Conservation (phyloP, 2,113 vertebrate species). For the Odocoileus virginianus region DNA sequence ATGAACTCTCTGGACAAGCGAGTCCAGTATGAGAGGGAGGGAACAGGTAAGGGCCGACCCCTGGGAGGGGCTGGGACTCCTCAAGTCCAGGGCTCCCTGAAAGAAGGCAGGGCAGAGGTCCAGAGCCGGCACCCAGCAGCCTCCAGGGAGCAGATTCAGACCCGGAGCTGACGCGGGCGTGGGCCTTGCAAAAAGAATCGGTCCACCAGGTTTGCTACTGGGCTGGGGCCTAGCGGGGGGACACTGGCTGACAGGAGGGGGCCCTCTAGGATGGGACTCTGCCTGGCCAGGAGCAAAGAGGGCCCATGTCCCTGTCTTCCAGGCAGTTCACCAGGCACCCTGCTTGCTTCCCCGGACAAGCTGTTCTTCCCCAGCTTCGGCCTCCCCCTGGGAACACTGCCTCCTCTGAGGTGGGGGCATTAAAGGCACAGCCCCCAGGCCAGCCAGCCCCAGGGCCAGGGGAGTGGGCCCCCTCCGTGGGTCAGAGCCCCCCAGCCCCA, state of each 20-base stretch:
- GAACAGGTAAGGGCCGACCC: background rate
- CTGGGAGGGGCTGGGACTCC: background rate
- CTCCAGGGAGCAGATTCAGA: background rate
- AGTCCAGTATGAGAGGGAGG: accelerated
- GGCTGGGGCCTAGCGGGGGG: accelerated
- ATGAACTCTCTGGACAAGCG: background rate
- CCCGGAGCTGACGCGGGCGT: background rate
- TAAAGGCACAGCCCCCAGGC: background rate
- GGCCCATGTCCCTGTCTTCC: background rate
- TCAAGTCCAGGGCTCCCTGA: background rate
- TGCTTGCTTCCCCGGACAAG: background rate
- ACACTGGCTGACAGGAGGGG: accelerated
- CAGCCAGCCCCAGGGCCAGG: background rate
- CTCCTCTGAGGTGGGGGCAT: background rate
- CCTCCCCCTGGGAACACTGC: background rate
- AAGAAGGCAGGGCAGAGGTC: background rate
- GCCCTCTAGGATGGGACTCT: too few species aligned
- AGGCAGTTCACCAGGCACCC: background rate
- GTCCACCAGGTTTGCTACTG: background rate
- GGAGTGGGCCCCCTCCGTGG: background rate
- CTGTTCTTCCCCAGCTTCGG: background rate
- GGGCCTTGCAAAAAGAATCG: background rate
- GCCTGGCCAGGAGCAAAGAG: background rate
- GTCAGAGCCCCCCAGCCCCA: background rate
- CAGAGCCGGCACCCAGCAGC: background rate